Base-by-base conservation (phyloP, 2,797 vertebrate species). In the Chelmon rostratus region DNA sequence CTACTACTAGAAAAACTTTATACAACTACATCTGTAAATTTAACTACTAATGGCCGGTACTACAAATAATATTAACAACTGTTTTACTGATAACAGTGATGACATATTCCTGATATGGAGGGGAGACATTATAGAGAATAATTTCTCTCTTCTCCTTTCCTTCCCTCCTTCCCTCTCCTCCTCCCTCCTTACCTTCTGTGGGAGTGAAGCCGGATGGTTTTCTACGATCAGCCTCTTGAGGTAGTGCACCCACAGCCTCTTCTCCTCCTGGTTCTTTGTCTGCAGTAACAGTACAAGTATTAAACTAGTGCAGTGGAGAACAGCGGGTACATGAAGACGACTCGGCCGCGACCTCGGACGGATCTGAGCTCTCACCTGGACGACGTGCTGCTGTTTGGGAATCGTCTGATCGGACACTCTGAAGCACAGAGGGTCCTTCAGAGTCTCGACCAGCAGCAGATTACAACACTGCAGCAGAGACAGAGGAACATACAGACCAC, bases 221-320 rank as follows among this genome's bases (percentile, higher is more conserved):
- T 97, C 97, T 13, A 97, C 93, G 6, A 98, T 98, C 79, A 98
- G 94, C 23, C 96, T 96, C 89, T 98, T 97, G 38, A 98, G 96
- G 90, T 96, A 97, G 82, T 97, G 96, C 2, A 98, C 94, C 97
- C 97, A 98, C n/a, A 98, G 85, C 0, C 96, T 91, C 83, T 97
- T 98, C 87, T 98, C 97, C 81, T 98, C 97, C 87, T 97, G 97
- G 93, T 97, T 97, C 91, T 95, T 97, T 0, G 97, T 96, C 97
- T 98, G 91, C 47, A 63, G 63, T 1, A 2, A 50, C 1, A 16
- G 42, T 1, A 54, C 28, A 23, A 5, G 2, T 6, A 15, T 46
- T 23, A 7, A 47, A 33, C 23, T 11, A 10, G 5, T 18, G 19
- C 66, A 4, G 18, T 0, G 21, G 12, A 16, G 3, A 13, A 19